A percentile compares a stretch with the other conserved stretches of the same genome.
phyloP scores from a whole-genome alignment of 2,888 invertebrate species.

The Galeopsomyia nigrocyanea region DNA sequence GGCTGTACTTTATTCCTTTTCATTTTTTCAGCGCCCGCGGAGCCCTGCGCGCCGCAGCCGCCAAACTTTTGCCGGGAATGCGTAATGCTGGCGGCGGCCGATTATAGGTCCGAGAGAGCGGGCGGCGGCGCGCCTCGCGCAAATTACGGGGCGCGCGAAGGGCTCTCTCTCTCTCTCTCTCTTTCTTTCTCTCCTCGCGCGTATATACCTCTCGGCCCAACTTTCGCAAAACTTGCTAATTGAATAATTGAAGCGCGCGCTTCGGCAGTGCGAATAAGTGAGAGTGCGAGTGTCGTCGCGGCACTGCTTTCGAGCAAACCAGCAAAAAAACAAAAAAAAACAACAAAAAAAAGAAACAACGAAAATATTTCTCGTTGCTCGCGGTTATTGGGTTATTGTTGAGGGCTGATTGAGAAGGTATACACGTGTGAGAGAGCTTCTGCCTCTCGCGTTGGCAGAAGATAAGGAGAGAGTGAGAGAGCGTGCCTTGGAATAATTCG shows the following conservation, averaged over 20 bases:
- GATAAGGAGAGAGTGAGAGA: slow-evolving; percentile 7
- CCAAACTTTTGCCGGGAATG: slow-evolving; percentile 33
- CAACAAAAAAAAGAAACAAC: not conserved
- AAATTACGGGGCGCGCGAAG: slow-evolving; percentile 40
- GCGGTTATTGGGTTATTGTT: too few relatives aligned
- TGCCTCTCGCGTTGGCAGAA: not conserved
- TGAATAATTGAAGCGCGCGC: slow-evolving; percentile 41
- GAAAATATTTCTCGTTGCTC: not conserved
- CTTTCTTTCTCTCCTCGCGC: slow-evolving; percentile 1
- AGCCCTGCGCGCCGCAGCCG: not conserved
- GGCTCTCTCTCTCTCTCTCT: slow-evolving; percentile 4
- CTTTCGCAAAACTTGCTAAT: slow-evolving; percentile 46
- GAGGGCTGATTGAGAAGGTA: too few relatives aligned
- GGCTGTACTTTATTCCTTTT: too few relatives aligned
- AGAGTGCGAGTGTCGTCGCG: not conserved
- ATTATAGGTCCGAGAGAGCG: slow-evolving; percentile 36
- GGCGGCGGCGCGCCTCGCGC: not conserved
- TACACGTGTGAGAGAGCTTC: not conserved
- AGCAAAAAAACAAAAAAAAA: not conserved
- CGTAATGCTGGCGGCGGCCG: slow-evolving; percentile 29
- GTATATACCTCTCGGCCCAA: slow-evolving; percentile 5
- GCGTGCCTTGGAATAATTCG: slow-evolving; percentile 28
- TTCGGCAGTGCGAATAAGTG: not conserved
- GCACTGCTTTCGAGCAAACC: too few relatives aligned
- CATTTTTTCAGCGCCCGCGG: not conserved